These are phyloP conservation scores for Chlorodrepanis virens DNA, from an alignment of 2,113 vertebrate species.

Conservation along the genomic window DNA sequence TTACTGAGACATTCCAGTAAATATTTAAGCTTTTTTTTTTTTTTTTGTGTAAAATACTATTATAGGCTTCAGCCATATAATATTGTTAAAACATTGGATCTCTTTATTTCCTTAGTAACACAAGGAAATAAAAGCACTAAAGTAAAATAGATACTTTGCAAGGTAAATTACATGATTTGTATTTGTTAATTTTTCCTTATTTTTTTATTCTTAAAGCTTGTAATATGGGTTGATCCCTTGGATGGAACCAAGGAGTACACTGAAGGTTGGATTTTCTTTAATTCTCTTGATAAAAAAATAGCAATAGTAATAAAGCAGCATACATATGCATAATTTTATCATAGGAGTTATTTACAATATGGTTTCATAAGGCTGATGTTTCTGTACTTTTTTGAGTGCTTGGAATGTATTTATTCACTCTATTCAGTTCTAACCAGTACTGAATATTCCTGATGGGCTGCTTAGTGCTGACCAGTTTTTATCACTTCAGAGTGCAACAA, in stretches of 20 bases:
- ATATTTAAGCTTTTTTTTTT: background rate
- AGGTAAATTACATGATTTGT: background rate
- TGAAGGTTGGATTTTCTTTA: slow-evolving; percentile 83
- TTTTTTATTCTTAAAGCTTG: slow-evolving; percentile 77
- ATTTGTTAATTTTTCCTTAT: background rate
- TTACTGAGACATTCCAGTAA: background rate
- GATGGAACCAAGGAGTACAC: slow-evolving; percentile 98
- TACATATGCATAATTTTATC: background rate
- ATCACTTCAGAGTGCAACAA: background rate
- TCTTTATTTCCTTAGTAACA: background rate
- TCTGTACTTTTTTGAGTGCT: background rate
- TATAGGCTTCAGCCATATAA: background rate
- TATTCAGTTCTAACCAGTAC: background rate
- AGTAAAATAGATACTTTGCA: background rate
- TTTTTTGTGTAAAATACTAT: background rate
- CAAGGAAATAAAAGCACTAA: background rate
- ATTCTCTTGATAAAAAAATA: background rate
- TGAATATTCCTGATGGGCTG: background rate
- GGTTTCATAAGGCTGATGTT: background rate
- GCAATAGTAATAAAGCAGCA: background rate
- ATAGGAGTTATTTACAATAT: background rate
- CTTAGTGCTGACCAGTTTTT: background rate
- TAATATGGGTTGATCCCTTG: slow-evolving; percentile 97
- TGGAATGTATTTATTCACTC: background rate
- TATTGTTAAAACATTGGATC: background rate